Evolutionary conservation across 2,113 vertebrate genomes (phyloP), one percentile per base, ranked within the genome.

Genomic region (Takifugu flavidus): DNA sequence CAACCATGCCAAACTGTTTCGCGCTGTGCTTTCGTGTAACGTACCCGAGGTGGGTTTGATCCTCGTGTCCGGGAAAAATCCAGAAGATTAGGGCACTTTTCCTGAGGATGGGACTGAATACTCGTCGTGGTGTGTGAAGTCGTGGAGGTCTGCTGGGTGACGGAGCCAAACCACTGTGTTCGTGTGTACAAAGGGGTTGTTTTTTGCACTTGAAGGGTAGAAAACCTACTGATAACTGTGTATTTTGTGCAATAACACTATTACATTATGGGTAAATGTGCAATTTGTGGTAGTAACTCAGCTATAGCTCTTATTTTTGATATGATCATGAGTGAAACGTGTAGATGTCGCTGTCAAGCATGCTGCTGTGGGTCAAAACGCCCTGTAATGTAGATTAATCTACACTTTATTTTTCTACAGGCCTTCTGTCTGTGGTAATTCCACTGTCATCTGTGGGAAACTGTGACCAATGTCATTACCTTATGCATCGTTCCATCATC

Each of bases 101-200:
- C 67, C 5, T 2, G 44, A 64, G 31, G 2, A 28, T 13, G 25
- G 39, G 7, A 63, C 59, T 39, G 12, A 52, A 46, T 58, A 67
- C 1, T 5, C 53, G 11, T 45, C 11, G 34, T 10, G 7, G 7
- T 39, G 34, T 28, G 28, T 65, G 8, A 61, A n/a, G 45, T 5
- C 72, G 34, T 11, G 34, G 7, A 6, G 34, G 34, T 39, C 34
- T 39, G 34, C 34, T 39, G 34, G 34, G 34, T 47, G 50, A 69
- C 61, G 58, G 74, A 85, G 71, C 66, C 78, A 73, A 68, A 62
- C 62, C 77, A 83, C 79, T 86, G 69, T 79, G 71, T 70, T 58
- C 1, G 49, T 31, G 49, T 78, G 55, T 72, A 62, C 20, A 52
- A 39, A 45, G 31, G 50, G 20, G 20, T 20, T 20, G 20, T 20